A percentile compares a stretch with the other conserved stretches of the same genome.
phyloP scores from a whole-genome alignment of 1,140 invertebrate species.

The Bombyx mori region DNA sequence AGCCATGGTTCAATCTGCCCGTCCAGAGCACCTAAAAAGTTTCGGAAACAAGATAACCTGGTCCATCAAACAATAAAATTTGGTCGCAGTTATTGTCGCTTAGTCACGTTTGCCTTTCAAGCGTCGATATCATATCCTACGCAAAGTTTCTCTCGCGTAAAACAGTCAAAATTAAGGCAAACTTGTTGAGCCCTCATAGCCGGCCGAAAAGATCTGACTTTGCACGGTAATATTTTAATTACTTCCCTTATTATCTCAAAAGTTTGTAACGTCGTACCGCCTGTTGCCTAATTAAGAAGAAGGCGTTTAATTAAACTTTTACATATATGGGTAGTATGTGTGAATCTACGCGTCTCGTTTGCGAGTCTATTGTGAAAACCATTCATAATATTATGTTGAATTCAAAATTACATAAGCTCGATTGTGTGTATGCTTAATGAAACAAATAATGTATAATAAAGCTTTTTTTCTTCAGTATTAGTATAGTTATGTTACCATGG shows the following conservation, averaged over 20 bases:
- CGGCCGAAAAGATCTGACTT: conserved; percentile 51
- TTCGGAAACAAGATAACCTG: background rate
- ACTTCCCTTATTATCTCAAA: conserved; percentile 60
- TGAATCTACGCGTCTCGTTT: conserved; percentile 5
- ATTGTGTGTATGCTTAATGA: no score
- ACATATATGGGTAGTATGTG: conserved; percentile 16
- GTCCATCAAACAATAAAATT: background rate
- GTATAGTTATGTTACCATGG: no score
- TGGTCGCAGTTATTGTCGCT: no score
- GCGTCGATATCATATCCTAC: no score
- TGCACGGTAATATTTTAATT: conserved; percentile 63
- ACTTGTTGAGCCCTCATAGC: conserved; percentile 52
- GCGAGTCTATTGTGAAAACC: background rate
- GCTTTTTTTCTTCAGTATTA: no score
- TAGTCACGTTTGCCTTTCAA: no score
- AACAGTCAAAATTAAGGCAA: conserved; percentile 22
- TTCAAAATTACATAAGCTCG: no score
- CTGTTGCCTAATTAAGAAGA: conserved; percentile 50
- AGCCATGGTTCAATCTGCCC: no score
- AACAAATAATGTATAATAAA: no score
- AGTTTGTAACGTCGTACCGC: conserved; percentile 42
- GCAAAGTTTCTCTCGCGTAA: background rate
- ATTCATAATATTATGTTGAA: no score
- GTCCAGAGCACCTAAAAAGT: no score
- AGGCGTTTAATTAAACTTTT: conserved; percentile 59